phyloP scores from a whole-genome alignment of 2,113 vertebrate species.

The Catharus minimus region DNA sequence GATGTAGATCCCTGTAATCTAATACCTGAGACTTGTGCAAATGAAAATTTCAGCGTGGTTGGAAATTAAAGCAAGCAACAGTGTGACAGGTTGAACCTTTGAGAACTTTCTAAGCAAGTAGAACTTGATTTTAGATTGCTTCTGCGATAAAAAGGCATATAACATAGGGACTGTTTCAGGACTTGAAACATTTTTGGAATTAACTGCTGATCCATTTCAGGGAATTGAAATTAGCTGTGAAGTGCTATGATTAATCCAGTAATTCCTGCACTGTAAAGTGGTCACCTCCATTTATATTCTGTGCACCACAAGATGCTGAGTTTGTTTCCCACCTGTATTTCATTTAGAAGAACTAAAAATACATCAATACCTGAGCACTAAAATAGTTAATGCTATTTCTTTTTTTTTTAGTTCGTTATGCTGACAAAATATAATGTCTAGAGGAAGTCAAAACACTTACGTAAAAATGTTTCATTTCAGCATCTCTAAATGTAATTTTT shows the following conservation, averaged over 20 bases:
- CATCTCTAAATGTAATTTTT: not conserved
- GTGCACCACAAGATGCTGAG: not conserved
- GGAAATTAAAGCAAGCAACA: not conserved
- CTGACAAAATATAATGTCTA: not conserved
- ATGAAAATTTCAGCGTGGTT: not conserved
- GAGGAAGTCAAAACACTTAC: not conserved
- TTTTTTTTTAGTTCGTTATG: not conserved
- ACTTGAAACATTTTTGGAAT: not conserved
- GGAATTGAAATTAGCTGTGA: not conserved
- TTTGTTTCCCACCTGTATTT: not conserved
- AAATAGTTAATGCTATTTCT: not conserved
- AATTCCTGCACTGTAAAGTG: not conserved
- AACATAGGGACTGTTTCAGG: not conserved
- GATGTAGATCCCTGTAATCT: not conserved
- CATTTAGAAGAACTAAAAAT: slow-evolving; percentile 15
- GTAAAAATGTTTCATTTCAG: not conserved
- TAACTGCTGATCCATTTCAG: not conserved
- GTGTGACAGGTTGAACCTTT: not conserved
- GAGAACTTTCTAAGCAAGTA: not conserved
- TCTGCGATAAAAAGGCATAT: not conserved
- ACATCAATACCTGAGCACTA: not conserved
- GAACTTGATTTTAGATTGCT: not conserved
- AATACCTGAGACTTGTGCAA: not conserved
- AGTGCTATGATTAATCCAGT: not conserved
- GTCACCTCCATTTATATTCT: not conserved